Evolutionary conservation across 1,140 invertebrate genomes (phyloP), one percentile per base, ranked within the genome.

Genomic region (Brachionus asplanchnoidis): DNA sequence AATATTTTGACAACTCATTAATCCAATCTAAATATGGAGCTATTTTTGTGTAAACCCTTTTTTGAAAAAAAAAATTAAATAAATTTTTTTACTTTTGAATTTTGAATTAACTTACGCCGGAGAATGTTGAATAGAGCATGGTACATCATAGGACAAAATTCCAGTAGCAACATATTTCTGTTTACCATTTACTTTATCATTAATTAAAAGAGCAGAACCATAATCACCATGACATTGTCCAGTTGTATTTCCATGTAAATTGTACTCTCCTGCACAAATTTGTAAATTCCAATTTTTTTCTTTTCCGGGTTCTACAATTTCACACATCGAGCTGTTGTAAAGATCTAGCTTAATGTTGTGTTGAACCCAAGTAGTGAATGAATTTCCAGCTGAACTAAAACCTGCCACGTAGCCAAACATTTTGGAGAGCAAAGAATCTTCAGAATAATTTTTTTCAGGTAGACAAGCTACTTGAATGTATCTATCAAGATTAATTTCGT

Each of bases 191-290:
- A 82, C 20, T 40, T 36, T 36, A 65, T 65, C 53, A 17, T 1
- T 1, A 23, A 82, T 11, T 66, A 53, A 77, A 12, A 77, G 14
- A 3, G 73, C 26, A 6, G 73, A 77, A 12, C 73, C 73, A 77
- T 77, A 77, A 77, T 77, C 73, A 50, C 79, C 79, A 65, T 60
- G 79, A 26, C 79, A 82, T 26, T 65, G 56, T 6, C 12, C 50
- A 9, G 79, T 65, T 46, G 9, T 12, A 68, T 65, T 82, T 40
- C 26, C 40, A 7, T 65, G 53, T 56, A 53, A 3, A 65, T 80
- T 11, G 60, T 65, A 82, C 40, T 82, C 79, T 1, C 79, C 79
- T 0, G 79, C 79, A 82, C 79, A 82, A 46, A 82, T 65, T 68
- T 82, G 79, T 14, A 11, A 5, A 46, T 82, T 36, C 79, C 79